phyloP scores from a whole-genome alignment of 2,888 invertebrate genomes.

The Drosophila melanosoma region DNA sequence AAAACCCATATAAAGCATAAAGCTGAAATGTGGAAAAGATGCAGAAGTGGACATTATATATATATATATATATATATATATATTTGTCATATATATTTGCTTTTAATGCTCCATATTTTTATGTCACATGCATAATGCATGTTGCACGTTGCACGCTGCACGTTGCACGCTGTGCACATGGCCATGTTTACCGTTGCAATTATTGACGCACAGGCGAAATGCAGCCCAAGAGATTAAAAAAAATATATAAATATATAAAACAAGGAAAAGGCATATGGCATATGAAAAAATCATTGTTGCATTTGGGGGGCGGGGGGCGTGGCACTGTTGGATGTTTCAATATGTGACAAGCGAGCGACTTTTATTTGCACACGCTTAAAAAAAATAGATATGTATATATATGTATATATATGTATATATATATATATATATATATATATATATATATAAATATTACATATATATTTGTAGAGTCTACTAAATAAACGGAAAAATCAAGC shows the following conservation, averaged over 20 bases:
- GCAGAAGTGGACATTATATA: conserved; percentile 11
- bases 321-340: conserved; percentile 59
- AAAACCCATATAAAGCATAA: conserved; percentile 2
- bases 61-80: conserved; percentile 45
- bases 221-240: conserved; percentile 63
- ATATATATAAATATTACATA: background rate
- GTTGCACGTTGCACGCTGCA: conserved; percentile 37
- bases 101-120: conserved; percentile 45
- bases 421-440: background rate
- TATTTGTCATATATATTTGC: conserved; percentile 44
- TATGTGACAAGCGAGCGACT: conserved; percentile 65
- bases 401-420: too few species aligned
- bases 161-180: conserved; percentile 38
- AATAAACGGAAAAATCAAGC: conserved; percentile 46
- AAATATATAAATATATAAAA: conserved; percentile 9
- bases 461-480: background rate
- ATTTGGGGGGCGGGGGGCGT: conserved; percentile 4
- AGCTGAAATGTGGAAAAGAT: background rate
- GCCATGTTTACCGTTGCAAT: conserved; percentile 65
- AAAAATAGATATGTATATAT: conserved; percentile 5
- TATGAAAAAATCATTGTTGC: conserved; percentile 32
- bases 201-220: conserved; percentile 73
- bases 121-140: conserved; percentile 36
- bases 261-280: background rate
- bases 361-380: conserved; percentile 54